Percentiles rank a stretch among this genome's conserved stretches.
Evolutionary conservation across 2,888 invertebrate genomes (phyloP).

Genomic region (Clistopyga incitator): DNA sequence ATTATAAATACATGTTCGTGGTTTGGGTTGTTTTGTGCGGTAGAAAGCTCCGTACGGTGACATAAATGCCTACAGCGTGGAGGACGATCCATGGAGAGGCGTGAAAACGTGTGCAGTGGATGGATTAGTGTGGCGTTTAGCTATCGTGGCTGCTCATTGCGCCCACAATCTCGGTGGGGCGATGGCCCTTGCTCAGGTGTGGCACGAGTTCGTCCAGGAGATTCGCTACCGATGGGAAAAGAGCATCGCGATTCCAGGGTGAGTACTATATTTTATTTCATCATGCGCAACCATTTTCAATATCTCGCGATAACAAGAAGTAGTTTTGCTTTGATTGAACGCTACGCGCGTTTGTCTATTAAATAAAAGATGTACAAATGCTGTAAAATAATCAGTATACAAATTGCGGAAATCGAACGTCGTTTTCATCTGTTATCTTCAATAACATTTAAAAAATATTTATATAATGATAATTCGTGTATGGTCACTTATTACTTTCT

Average conservation of each 20-base stretch:
- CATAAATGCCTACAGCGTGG: conserved; percentile 73
- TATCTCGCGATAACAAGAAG: conserved; percentile 37
- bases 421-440: conserved; percentile 31
- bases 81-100: conserved; percentile 81
- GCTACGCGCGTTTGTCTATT: conserved; percentile 37
- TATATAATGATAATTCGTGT: conserved; percentile 41
- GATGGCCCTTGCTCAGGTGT: conserved; percentile 92
- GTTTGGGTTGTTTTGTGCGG: conserved; percentile 33
- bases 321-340: conserved; percentile 55
- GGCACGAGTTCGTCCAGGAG: conserved; percentile 97
- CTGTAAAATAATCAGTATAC: conserved; percentile 36
- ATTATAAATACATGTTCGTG: not conserved
- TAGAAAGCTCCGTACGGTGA: conserved; percentile 82
- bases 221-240: conserved; percentile 96
- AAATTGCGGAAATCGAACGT: conserved; percentile 39
- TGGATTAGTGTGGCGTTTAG: conserved; percentile 93
- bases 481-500: conserved; percentile 52
- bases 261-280: conserved; percentile 84
- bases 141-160: conserved; percentile 90
- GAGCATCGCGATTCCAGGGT: conserved; percentile 92
- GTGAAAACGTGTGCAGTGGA: conserved; percentile 92
- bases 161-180: conserved; percentile 91
- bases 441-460: conserved; percentile 17
- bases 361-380: conserved; percentile 60
- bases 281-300: conserved; percentile 31